Evolutionary conservation across 2,113 vertebrate genomes (phyloP), one percentile per base, ranked within the genome.

Genomic region (Accipiter cooperii): DNA sequence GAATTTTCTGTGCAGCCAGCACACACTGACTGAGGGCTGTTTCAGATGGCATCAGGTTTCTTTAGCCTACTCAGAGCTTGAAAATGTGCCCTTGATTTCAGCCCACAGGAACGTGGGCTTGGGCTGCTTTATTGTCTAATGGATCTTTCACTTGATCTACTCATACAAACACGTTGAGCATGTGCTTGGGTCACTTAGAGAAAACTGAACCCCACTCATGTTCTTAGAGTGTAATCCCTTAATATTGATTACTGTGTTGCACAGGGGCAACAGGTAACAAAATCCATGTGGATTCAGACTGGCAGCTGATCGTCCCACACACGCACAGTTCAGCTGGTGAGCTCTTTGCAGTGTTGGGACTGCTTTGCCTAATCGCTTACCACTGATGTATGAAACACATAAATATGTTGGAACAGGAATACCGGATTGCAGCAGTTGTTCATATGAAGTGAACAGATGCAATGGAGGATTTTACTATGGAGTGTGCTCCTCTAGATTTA

Each of bases 101-200:
- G 96, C 93, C 94, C 93, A 80, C 91, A 93, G 84, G 96, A 97
- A 97, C 97, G 96, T 97, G 87, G 95, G 97, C 89, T 97, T 94
- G 94, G 66, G 75, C 95, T 96, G 82, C 89, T 96, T 97, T 97
- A 96, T 97, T 96, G 93, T 97, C 95, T 97, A 96, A 96, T 96
- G 97, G 94, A 94, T 97, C 82, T 97, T 97, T 97, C 91, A 96
- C 96, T 97, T 97, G 97, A 97, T 97, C 97, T 94, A 87, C 78
- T 96, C 95, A 54, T 89, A 51, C 93, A 97, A 94, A 97, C 94
- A 97, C 7, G 97, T 61, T 55, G 82, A 93, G 95, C 95, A 97
- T 97, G 93, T 97, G 96, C 94, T 96, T 93, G 93, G 95, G 91
- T 97, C 97, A 97, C 97, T 97, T 96, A 97, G 94, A 97, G 96